phyloP scores from a whole-genome alignment of 2,797 vertebrate species.

The Acipenser oxyrinchus region DNA sequence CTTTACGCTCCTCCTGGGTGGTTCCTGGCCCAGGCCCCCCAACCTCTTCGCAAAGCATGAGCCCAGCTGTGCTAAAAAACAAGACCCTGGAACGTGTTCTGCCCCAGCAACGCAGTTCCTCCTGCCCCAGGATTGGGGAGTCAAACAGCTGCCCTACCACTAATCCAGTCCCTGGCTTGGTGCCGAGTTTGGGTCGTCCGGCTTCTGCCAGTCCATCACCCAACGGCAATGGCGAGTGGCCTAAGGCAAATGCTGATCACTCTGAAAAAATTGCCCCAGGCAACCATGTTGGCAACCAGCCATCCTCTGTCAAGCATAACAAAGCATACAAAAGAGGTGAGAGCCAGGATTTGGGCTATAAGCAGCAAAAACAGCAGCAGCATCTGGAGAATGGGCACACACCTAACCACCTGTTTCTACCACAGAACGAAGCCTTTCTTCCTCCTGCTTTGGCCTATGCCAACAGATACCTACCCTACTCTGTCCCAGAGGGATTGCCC shows the following conservation, averaged over 20 bases:
- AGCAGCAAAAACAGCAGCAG: constrained; percentile 42
- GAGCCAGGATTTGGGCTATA: constrained; percentile 33
- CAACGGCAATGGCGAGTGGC: constrained; percentile 75
- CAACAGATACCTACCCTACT: constrained; percentile 85
- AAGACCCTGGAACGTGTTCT: constrained; percentile 81
- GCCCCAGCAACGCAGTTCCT: constrained; percentile 86
- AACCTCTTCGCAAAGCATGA: constrained; percentile 42
- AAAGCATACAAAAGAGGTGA: constrained; percentile 33
- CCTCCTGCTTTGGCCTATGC: constrained; percentile 83
- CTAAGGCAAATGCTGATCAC: constrained; percentile 63
- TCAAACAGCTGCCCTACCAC: constrained; percentile 57
- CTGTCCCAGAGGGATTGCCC: constrained; percentile 80
- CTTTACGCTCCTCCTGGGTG: constrained; percentile 90
- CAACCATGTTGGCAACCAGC: constrained; percentile 46
- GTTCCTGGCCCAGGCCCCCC: constrained; percentile 78
- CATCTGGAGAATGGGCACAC: constrained; percentile 76
- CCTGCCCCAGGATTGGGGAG: constrained; percentile 82
- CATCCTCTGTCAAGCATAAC: constrained; percentile 53
- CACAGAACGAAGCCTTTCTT: constrained; percentile 82
- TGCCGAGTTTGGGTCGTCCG: constrained; percentile 59
- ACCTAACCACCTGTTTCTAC: constrained; percentile 78
- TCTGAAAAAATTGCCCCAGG: constrained; percentile 56
- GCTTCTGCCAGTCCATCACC: constrained; percentile 78
- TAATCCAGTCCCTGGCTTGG: constrained; percentile 45
- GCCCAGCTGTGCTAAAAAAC: constrained; percentile 73